Evolutionary conservation across 2,797 vertebrate species (phyloP), one percentile per base, ranked within the genome.

Genomic region (Halcyon smyrnensis): DNA sequence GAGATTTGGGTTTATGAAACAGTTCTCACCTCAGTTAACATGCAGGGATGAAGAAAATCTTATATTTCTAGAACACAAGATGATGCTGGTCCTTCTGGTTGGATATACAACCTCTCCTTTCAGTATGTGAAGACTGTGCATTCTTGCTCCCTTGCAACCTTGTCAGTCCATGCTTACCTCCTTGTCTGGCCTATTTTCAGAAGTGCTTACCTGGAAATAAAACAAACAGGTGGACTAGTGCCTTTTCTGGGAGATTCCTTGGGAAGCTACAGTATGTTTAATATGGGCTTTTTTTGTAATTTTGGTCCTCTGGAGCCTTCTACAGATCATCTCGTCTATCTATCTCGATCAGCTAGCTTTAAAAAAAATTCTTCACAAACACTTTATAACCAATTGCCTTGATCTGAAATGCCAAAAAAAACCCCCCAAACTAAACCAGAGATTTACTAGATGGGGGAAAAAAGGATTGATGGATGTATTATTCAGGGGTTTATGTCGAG

Each of bases 151-250:
- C 36, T 53, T 73, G 36, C 6, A 67, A 64, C 30, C 56, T 53
- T 43, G 24, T 60, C 59, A 53, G 45, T 70, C 56, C 45, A 23
- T 62, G 28, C 25, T 78, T 81, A 48, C 14, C 62, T 82, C 43
- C 39, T 75, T 54, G 36, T 74, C 45, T 84, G 78, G 63, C 59
- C 43, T 75, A 45, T 89, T 94, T 95, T 93, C 77, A 54, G 19
- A 87, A 76, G 32, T 51, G 60, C 70, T 78, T 92, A 46, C 41
- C 73, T 74, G 90, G 70, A 87, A 92, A 84, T 68, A 84, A 93
- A 84, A 50, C 1, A 2, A 92, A 32, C 27, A 39, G 17, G 67
- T 86, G n/a, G 39, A n/a, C 46, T 62, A 17, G 23, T 82, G 30
- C 50, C 17, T 87, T 93, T 91, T 81, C 70, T 43, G 46, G 16